Evolutionary conservation across 1,140 invertebrate genomes (phyloP).

Genomic region (Acromyrmex heyeri): DNA sequence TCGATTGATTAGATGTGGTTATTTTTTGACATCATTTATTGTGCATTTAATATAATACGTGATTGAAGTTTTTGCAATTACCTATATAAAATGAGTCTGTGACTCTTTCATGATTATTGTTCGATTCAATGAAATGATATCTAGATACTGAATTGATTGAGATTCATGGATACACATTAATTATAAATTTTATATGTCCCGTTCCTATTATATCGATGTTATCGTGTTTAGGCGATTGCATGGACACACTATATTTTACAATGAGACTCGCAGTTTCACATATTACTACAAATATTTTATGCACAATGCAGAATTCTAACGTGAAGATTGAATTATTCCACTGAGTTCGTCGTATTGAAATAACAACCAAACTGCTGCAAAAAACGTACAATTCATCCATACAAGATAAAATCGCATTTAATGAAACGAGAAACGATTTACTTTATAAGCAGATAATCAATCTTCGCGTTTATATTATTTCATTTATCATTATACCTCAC

Average conservation of each 20-base stretch:
- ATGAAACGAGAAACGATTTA: constrained; percentile 14
- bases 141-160: not conserved
- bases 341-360: not conserved
- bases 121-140: not conserved
- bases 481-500: constrained; percentile 1
- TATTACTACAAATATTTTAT: constrained; percentile 12
- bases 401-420: constrained; percentile 3
- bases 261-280: not conserved
- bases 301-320: constrained; percentile 41
- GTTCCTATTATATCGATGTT: not conserved
- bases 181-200: not conserved
- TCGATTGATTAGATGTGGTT: not conserved
- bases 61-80: not conserved
- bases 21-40: not conserved
- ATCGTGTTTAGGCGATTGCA: constrained; percentile 8
- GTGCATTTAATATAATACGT: not conserved
- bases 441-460: not conserved
- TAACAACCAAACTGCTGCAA: not conserved
- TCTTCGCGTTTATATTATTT: not conserved
- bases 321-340: constrained; percentile 41
- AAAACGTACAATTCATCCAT: not conserved
- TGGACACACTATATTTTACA: constrained; percentile 6
- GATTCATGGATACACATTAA: not conserved
- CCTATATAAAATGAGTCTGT: not conserved
- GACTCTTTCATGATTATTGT: not conserved